Base-by-base conservation (phyloP, 2,797 vertebrate genomes). In the Gallinago solitaria region DNA sequence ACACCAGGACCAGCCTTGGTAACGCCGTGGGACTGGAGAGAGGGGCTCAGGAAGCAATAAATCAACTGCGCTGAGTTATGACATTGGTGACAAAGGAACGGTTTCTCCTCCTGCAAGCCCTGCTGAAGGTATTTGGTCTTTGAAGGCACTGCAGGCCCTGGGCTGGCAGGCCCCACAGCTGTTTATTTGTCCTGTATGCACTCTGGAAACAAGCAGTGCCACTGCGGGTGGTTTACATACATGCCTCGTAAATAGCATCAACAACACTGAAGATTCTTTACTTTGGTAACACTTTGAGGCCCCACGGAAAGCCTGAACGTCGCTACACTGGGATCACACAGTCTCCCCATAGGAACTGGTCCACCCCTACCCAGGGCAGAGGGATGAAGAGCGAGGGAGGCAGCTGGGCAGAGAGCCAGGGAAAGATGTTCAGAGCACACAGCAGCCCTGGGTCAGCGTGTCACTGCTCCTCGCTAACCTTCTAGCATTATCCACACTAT, bases 11-110 rank as follows among this genome's bases (percentile, higher is more conserved):
- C 39, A 57, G 90, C 56, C 84, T 61, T 70, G 51, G 56, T 65
- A 95, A 81, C 57, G 57, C 87, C 25, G 77, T 88, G 86, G 48
- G 64, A 63, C 83, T 64, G 74, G 41, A 71, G 86, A 93, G 75
- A 83, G 75, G 64, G 75, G 65, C 77, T 87, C 96, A 93, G 96
- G 96, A 96, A 97, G 94, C 94, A 87, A 97, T 97, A 93, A 96
- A 97, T 97, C 96, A 97, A 87, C 68, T 0, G 3, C 27, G 57
- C 75, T 89, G 83, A 93, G 89, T 92, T 95, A 95, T 95, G 96
- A 96, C 96, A 95, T 75, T 1, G 45, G 91, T 91, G 92, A 95
- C 96, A 96, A 92, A 95, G 88, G 61, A 93, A 75, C 20, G 43
- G 92, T 78, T 90, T 95, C 95, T 95, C 64, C 81, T 94, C 61